Percentiles rank a stretch among this genome's conserved stretches.
Conservation (phyloP, 2,888 invertebrate genomes). For the Macrophya annulata region DNA sequence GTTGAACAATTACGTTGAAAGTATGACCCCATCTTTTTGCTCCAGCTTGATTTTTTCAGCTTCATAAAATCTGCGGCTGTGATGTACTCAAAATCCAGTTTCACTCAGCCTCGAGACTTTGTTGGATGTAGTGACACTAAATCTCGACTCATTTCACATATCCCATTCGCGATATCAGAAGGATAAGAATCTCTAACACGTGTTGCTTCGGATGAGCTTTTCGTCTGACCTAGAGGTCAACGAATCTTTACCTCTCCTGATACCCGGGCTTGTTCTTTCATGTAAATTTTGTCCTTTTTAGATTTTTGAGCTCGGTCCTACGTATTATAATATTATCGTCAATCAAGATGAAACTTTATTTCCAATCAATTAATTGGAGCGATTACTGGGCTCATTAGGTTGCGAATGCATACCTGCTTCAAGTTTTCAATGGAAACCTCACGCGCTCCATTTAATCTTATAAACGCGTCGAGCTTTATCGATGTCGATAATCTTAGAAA, state of each 20-base stretch:
- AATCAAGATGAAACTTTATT: neutral
- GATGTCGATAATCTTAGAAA: conserved; percentile 31
- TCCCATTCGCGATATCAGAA: conserved; percentile 1
- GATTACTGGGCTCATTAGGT: neutral
- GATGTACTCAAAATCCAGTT: neutral
- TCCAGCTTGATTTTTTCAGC: neutral
- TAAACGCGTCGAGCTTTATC: conserved; percentile 16
- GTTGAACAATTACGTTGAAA: neutral
- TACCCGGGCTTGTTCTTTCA: neutral
- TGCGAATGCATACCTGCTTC: conserved; percentile 23
- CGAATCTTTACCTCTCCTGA: neutral
- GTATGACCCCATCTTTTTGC: neutral
- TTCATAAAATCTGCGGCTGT: neutral
- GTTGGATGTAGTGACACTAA: neutral
- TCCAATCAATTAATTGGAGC: conserved; percentile 27
- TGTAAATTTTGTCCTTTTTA: conserved; percentile 2
- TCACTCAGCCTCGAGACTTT: neutral
- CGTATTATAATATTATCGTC: neutral
- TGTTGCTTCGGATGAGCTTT: conserved; percentile 20
- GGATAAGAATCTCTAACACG: neutral
- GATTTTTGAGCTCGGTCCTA: neutral
- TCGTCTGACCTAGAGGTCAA: neutral
- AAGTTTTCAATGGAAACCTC: neutral
- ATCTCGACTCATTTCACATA: neutral
- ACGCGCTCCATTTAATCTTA: neutral